Conservation (phyloP, 2,113 vertebrate species). For the Murina feae region DNA sequence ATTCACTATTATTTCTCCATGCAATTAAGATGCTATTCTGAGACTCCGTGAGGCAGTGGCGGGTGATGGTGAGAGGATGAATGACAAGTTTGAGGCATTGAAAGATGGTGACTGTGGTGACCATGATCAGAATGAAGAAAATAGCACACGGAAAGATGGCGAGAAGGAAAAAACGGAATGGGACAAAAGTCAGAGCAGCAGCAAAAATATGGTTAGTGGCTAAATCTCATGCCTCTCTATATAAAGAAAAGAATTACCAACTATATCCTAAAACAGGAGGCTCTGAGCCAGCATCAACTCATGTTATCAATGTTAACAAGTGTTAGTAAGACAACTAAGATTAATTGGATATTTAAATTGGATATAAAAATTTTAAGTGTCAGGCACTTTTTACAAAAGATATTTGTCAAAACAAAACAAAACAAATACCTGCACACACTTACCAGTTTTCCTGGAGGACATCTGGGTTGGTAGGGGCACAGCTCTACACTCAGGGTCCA, state of each 20-base stretch:
- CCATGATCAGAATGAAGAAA: conserved; percentile 88
- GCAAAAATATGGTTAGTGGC: conserved; percentile 60
- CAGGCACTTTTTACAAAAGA: background rate
- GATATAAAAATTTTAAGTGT: background rate
- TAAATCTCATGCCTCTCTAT: background rate
- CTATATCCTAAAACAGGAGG: background rate
- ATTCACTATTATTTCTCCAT: background rate
- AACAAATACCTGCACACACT: background rate
- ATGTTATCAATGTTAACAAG: background rate
- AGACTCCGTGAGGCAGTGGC: too few species aligned
- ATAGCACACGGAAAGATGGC: conserved; percentile 90
- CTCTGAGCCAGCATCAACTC: background rate
- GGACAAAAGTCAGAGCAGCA: conserved; percentile 81
- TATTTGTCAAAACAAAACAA: background rate
- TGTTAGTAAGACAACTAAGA: background rate
- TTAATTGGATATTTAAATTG: conserved; percentile 6
- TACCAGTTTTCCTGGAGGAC: conserved; percentile 1
- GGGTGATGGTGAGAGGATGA: too few species aligned
- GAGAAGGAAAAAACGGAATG: conserved; percentile 88
- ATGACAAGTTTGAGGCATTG: conserved; percentile 48
- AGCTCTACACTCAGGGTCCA: background rate
- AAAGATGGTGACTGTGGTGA: conserved; percentile 89
- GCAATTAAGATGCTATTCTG: background rate
- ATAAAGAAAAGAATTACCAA: conserved; percentile 1
- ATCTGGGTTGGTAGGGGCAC: background rate